Evolutionary conservation across 2,113 vertebrate genomes (phyloP).

Genomic region (Xyliphius kryptos): DNA sequence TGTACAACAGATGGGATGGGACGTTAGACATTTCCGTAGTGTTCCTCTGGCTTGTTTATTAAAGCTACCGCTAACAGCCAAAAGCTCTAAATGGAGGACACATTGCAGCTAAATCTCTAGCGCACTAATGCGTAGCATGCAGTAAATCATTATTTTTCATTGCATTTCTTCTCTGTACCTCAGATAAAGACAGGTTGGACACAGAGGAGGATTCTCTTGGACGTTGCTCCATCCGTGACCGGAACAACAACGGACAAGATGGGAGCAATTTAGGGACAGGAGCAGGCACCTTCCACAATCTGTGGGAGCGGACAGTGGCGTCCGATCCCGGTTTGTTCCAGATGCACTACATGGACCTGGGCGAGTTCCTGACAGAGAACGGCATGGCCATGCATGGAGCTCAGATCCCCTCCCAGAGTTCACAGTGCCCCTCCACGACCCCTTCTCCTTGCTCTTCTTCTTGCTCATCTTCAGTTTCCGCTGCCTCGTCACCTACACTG

Average conservation of each 20-base stretch:
- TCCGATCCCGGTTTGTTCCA: slow-evolving; percentile 70
- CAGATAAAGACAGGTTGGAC: slow-evolving; percentile 66
- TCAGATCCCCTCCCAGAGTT: slow-evolving; percentile 70
- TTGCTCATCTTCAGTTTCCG: slow-evolving; percentile 55
- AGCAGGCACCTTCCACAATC: no score
- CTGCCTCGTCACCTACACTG: slow-evolving; percentile 60
- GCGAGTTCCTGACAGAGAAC: slow-evolving; percentile 72
- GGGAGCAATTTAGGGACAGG: no score
- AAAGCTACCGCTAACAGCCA: no score
- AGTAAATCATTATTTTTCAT: no score
- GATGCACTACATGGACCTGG: slow-evolving; percentile 76
- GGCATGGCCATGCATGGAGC: slow-evolving; percentile 69
- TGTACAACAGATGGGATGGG: no score
- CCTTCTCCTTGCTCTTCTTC: slow-evolving; percentile 60
- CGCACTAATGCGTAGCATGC: no score
- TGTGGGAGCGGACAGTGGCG: slow-evolving; percentile 69
- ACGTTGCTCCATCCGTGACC: slow-evolving; percentile 56
- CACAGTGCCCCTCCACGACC: slow-evolving; percentile 67
- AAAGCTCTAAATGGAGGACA: no score
- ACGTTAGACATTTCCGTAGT: no score
- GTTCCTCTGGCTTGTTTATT: no score
- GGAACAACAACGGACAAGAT: slow-evolving; percentile 37
- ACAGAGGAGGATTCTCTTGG: slow-evolving; percentile 63
- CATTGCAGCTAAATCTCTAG: no score
- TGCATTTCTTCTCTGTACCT: slow-evolving; percentile 7